A percentile compares a stretch with the other conserved stretches of the same genome.
Evolutionary conservation across 1,140 invertebrate species (phyloP).

Genomic region (Sminthurides bifidus): DNA sequence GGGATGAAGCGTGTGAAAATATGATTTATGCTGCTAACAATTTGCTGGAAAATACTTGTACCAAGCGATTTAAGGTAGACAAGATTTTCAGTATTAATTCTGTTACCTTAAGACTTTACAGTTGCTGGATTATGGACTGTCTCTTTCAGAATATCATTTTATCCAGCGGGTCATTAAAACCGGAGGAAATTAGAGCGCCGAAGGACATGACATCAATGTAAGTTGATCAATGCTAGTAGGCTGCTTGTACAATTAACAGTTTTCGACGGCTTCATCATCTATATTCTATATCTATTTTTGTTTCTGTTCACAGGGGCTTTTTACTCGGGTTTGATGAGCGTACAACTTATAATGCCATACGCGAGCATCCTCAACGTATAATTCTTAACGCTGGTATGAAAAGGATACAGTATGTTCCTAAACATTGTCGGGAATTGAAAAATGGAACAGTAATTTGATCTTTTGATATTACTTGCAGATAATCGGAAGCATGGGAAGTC

Average conservation of each 20-base stretch:
- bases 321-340: constrained; percentile 24
- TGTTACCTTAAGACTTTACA: background rate
- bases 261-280: background rate
- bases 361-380: constrained; percentile 18
- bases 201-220: constrained; percentile 23
- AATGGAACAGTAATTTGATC: background rate
- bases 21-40: constrained; percentile 23
- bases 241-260: background rate
- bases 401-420: no score
- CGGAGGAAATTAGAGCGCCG: constrained; percentile 17
- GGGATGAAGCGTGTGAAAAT: constrained; percentile 25
- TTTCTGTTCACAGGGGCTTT: constrained; percentile 15
- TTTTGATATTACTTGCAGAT: constrained; percentile 11
- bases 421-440: background rate
- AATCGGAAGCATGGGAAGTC: constrained; percentile 24
- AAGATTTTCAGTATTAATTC: background rate
- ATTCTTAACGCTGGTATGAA: constrained; percentile 24
- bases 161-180: constrained; percentile 18
- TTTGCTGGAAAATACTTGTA: constrained; percentile 23
- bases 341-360: constrained; percentile 13
- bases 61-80: constrained; percentile 24
- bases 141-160: constrained; percentile 24
- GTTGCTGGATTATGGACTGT: background rate
- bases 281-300: no score
- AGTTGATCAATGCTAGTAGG: constrained; percentile 1